Conservation (phyloP, 2,888 invertebrate species). For the Agriopis aurantiaria region DNA sequence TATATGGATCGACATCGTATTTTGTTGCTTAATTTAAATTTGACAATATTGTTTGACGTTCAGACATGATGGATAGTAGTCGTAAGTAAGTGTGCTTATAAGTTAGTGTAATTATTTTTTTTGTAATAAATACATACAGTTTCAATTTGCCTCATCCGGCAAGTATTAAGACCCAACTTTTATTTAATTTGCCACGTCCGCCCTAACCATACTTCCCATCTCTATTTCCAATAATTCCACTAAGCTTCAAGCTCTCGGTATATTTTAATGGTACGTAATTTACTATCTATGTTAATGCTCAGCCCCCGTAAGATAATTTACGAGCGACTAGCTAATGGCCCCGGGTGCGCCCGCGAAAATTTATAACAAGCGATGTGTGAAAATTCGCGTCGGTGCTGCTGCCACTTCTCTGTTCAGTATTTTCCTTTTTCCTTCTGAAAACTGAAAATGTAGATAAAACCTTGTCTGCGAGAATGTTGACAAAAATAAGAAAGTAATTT, state of each 20-base stretch:
- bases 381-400: slow-evolving; percentile 13
- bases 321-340: slow-evolving; percentile 37
- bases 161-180: too few species aligned
- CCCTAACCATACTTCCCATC: slow-evolving; percentile 3
- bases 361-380: slow-evolving; percentile 34
- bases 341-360: slow-evolving; percentile 33
- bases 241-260: slow-evolving; percentile 32
- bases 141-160: too few species aligned
- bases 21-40: too few species aligned
- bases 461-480: neutral
- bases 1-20: too few species aligned
- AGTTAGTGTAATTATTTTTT: too few species aligned
- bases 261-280: slow-evolving; percentile 39
- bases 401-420: slow-evolving; percentile 1
- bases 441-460: neutral
- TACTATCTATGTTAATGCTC: slow-evolving; percentile 40
- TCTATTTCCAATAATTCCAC: slow-evolving; percentile 28
- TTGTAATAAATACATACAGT: too few species aligned
- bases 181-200: neutral
- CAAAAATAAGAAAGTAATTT: too few species aligned
- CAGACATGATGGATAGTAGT: too few species aligned
- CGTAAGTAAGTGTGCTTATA: too few species aligned
- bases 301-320: slow-evolving; percentile 35
- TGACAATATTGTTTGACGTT: too few species aligned
- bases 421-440: neutral